Evolutionary conservation across 2,888 invertebrate genomes (phyloP).

Genomic region (Schrankia costaestrigalis): DNA sequence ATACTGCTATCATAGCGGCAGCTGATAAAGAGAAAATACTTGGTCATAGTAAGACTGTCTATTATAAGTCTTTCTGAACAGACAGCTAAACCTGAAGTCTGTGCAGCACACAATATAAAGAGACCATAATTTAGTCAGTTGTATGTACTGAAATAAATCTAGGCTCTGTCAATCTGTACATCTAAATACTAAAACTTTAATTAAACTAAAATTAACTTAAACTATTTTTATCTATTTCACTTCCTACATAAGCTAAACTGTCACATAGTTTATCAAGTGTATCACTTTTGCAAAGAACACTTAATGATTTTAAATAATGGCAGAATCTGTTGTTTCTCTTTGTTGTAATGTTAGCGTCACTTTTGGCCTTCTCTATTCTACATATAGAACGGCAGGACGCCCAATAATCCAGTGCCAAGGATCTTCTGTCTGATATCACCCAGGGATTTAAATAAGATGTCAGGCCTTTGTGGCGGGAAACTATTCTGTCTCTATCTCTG

Average conservation of each 20-base stretch:
- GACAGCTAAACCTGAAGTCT: too few relatives aligned
- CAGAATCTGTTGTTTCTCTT: constrained; percentile 88
- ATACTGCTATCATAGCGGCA: too few relatives aligned
- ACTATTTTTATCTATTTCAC: constrained; percentile 14
- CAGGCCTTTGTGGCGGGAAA: constrained; percentile 59
- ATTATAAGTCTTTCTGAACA: too few relatives aligned
- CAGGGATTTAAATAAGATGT: constrained; percentile 72
- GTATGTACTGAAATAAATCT: background rate
- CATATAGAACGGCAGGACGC: constrained; percentile 85
- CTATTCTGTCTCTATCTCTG: constrained; percentile 71
- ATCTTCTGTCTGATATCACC: constrained; percentile 73
- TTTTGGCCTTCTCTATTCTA: constrained; percentile 83
- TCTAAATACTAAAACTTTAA: background rate
- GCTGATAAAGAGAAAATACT: too few relatives aligned
- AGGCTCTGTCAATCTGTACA: background rate
- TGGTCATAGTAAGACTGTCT: too few relatives aligned
- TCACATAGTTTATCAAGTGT: constrained; percentile 71
- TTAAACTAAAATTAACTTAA: constrained; percentile 19
- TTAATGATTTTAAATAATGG: constrained; percentile 86
- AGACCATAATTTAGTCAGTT: too few relatives aligned
- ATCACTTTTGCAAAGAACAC: constrained; percentile 72
- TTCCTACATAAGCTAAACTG: constrained; percentile 47
- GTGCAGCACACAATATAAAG: too few relatives aligned
- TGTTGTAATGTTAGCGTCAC: constrained; percentile 62
- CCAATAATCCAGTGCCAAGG: constrained; percentile 85